Evolutionary conservation across 2,888 invertebrate species (phyloP).

Genomic region (Amphipyra berbera): DNA sequence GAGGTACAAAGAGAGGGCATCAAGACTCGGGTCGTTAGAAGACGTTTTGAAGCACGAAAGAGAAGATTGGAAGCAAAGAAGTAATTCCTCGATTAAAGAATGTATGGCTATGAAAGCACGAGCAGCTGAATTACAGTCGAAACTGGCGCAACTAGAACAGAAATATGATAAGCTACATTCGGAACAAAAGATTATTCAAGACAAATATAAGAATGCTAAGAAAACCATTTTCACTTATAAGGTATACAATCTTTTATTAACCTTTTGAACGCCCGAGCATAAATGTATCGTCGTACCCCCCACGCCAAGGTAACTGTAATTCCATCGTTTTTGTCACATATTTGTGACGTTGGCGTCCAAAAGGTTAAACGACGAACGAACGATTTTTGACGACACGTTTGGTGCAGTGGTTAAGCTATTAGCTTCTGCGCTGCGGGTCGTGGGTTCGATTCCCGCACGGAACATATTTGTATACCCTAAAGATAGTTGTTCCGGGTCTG

Average conservation of each 20-base stretch:
- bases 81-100: conserved; percentile 73
- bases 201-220: conserved; percentile 91
- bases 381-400: too few relatives aligned
- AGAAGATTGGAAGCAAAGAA: conserved; percentile 77
- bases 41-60: conserved; percentile 79
- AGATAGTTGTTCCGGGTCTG: too few relatives aligned
- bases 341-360: too few relatives aligned
- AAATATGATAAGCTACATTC: conserved; percentile 74
- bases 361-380: too few relatives aligned
- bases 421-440: too few relatives aligned
- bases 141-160: conserved; percentile 82
- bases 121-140: conserved; percentile 80
- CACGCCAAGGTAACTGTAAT: too few relatives aligned
- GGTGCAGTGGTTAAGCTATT: too few relatives aligned
- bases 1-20: conserved; percentile 79
- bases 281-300: too few relatives aligned
- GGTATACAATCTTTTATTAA: conserved; percentile 77
- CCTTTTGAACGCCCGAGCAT: too few relatives aligned
- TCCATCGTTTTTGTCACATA: too few relatives aligned
- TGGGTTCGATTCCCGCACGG: too few relatives aligned
- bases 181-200: conserved; percentile 86
- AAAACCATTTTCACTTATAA: conserved; percentile 91
- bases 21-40: conserved; percentile 77
- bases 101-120: conserved; percentile 81
- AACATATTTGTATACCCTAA: too few relatives aligned